Percentiles rank a stretch among this genome's conserved stretches.
Evolutionary conservation across 2,888 invertebrate species (phyloP).

Genomic region (Andrena marginata): DNA sequence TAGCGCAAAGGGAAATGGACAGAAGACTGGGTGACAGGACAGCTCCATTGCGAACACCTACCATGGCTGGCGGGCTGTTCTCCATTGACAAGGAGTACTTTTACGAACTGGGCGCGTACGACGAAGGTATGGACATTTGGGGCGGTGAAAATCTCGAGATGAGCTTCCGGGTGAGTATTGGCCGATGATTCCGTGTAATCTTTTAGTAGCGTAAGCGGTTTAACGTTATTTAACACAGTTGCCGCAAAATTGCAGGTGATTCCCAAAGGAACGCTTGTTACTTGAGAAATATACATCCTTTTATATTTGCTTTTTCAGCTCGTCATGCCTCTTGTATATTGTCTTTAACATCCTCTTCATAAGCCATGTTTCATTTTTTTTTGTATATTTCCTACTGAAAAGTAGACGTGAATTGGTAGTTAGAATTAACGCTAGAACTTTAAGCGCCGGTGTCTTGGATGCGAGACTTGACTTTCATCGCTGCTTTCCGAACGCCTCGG

Average conservation of each 20-base stretch:
- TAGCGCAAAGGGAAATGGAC: constrained; percentile 98
- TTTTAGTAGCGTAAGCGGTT: neutral
- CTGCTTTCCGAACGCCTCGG: neutral
- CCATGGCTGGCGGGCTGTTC: constrained; percentile 99
- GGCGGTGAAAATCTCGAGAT: constrained; percentile 98
- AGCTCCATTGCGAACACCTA: constrained; percentile 96
- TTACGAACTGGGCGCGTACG: constrained; percentile 98
- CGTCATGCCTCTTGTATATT: neutral
- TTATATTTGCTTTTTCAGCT: constrained; percentile 37
- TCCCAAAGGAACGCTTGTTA: neutral
- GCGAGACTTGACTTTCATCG: neutral
- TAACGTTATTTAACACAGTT: constrained; percentile 17
- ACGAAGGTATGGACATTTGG: constrained; percentile 99
- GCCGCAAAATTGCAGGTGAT: constrained; percentile 27
- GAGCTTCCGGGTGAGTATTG: constrained; percentile 93
- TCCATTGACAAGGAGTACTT: constrained; percentile 98
- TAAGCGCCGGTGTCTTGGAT: neutral
- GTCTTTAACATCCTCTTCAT: neutral
- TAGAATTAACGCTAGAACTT: constrained; percentile 23
- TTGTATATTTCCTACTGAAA: neutral
- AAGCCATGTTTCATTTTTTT: neutral
- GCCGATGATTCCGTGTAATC: constrained; percentile 10
- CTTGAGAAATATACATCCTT: neutral
- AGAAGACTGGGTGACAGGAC: constrained; percentile 97
- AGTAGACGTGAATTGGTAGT: constrained; percentile 7